phyloP scores from a whole-genome alignment of 64 coral and sea anemone species.

The Montipora foliosa region DNA sequence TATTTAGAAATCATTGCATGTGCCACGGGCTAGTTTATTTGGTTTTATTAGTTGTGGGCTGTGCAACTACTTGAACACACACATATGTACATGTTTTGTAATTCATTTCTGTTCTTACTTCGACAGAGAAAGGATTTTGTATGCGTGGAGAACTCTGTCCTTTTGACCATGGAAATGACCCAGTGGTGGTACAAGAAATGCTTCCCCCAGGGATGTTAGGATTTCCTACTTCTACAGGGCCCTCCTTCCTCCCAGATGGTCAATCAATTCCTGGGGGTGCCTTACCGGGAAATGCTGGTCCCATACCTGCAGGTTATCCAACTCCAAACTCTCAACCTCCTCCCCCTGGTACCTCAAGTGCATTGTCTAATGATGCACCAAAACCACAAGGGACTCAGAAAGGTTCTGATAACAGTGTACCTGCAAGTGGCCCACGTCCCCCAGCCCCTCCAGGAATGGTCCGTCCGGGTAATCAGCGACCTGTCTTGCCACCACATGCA shows the following conservation, averaged over 20 bases:
- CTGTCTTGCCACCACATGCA: slow-evolving; percentile 22
- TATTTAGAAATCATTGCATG: too few species aligned
- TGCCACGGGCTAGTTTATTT: too few species aligned
- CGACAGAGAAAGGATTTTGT: slow-evolving; percentile 98
- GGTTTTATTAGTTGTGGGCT: too few species aligned
- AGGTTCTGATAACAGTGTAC: neutral
- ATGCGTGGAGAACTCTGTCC: slow-evolving; percentile 97
- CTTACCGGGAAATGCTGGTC: slow-evolving; percentile 47
- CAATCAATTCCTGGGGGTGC: slow-evolving; percentile 60
- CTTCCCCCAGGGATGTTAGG: slow-evolving; percentile 74
- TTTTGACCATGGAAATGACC: slow-evolving; percentile 99
- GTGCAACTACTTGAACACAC: too few species aligned
- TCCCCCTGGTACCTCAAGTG: slow-evolving; percentile 57
- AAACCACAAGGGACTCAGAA: slow-evolving; percentile 23
- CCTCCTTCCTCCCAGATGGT: slow-evolving; percentile 68
- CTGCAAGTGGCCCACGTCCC: slow-evolving; percentile 46
- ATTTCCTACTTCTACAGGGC: slow-evolving; percentile 68
- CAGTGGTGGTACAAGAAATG: slow-evolving; percentile 96
- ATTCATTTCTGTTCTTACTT: neutral
- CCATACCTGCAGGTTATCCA: slow-evolving; percentile 66
- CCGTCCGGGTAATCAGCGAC: slow-evolving; percentile 41
- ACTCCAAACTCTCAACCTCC: slow-evolving; percentile 69
- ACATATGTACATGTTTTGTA: neutral
- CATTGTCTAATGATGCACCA: slow-evolving; percentile 30
- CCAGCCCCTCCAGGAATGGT: slow-evolving; percentile 54